Evolutionary conservation across 2,888 invertebrate species (phyloP).

Genomic region (Acleris cristana): DNA sequence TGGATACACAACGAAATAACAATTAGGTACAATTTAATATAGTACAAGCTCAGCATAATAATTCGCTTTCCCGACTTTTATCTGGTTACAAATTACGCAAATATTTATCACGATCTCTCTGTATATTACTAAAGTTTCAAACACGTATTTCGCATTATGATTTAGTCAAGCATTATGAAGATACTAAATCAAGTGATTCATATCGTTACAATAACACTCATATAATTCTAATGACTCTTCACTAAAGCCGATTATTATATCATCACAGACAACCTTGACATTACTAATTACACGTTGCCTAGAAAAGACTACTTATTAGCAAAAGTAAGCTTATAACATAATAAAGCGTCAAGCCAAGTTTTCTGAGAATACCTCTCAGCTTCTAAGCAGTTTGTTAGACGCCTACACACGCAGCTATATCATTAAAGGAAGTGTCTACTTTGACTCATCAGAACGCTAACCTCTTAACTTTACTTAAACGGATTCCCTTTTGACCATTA

Average conservation of each 20-base stretch:
- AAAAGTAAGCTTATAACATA: constrained; percentile 1
- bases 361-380: constrained; percentile 12
- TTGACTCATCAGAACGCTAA: constrained; percentile 17
- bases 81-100: background rate
- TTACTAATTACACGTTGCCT: background rate
- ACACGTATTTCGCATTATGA: background rate
- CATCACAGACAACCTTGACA: constrained; percentile 6
- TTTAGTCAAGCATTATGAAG: background rate
- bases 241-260: background rate
- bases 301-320: background rate
- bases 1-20: background rate
- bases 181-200: constrained; percentile 3
- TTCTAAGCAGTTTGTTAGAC: background rate
- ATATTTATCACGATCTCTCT: background rate
- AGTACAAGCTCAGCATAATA: background rate
- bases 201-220: too few species aligned
- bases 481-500: too few species aligned
- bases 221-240: background rate
- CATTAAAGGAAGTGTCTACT: constrained; percentile 17
- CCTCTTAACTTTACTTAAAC: background rate
- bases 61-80: background rate
- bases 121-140: constrained; percentile 4
- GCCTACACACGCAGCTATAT: constrained; percentile 19
- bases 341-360: background rate
- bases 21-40: background rate